Evolutionary conservation across 2,888 invertebrate species (phyloP), one percentile per base, ranked within the genome.

Genomic region (Apeira syringaria): DNA sequence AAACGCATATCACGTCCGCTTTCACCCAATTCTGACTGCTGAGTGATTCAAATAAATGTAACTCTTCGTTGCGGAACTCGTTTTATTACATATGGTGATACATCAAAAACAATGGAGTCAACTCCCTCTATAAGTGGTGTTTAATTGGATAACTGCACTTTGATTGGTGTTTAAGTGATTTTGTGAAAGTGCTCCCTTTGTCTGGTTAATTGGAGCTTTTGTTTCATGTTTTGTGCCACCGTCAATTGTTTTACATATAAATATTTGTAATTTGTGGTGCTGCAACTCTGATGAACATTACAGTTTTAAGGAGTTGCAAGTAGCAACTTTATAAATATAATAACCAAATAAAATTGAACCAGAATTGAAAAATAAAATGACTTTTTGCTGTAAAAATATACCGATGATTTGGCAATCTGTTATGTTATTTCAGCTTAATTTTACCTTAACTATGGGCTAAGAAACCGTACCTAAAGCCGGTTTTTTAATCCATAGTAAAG

Each of bases 71-170:
- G 12, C 25, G 18, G 8, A 15, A 34, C 26, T 10, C 1, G 5
- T 2, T 17, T 25, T 8, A 17, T 18, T 18, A 35, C 27, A 35
- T 11, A 26, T 1, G 34, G 10, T 18, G 32, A 24, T 32, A 15
- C 17, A 27, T 25, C 25, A 8, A n/a, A 25, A 34, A 34, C 35
- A 35, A 35, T 27, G 35, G 18, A 5, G 2, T 5, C 11, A 3
- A 17, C 2, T 24, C n/a, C 13, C 12, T n/a, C 31, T 12, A n/a
- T 17, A 25, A 33, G 1, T 26, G 17, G 27, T 27, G n/a, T 34
- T 33, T 35, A 35, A 35, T 35, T 35, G 18, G 10, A 18, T 27
- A 35, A 35, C 35, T 35, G 18, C 17, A 27, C 5, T 11, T 18
- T 35, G 27, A 35, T 35, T 27, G 35, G 10, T 25, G 1, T 34